phyloP scores from a whole-genome alignment of 2,797 vertebrate species.

The Phoxinus dragarum region DNA sequence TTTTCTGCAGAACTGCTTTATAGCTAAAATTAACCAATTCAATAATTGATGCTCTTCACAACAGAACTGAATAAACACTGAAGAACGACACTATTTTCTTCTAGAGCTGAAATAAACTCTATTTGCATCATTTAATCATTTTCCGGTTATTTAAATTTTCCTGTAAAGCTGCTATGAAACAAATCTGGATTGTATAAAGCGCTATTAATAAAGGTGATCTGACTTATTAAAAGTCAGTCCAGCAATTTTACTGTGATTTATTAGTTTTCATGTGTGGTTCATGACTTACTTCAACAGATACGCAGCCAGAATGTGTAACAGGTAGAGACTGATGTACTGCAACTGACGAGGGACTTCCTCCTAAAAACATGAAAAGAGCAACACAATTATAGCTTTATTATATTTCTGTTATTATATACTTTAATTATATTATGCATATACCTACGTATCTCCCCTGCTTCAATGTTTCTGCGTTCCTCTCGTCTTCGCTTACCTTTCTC shows the following conservation, averaged over 20 bases:
- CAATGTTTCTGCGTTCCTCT: not conserved
- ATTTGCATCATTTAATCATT: not conserved
- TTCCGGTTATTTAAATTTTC: too few species aligned
- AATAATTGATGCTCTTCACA: too few species aligned
- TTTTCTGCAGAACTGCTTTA: not conserved
- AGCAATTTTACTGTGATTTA: not conserved
- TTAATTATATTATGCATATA: slow-evolving; percentile 76
- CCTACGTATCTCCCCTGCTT: slow-evolving; percentile 59
- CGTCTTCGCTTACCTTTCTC: slow-evolving; percentile 88
- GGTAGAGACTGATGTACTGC: slow-evolving; percentile 92
- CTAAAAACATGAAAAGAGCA: slow-evolving; percentile 72
- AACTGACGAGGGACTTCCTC: slow-evolving; percentile 96
- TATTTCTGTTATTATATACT: slow-evolving; percentile 77
- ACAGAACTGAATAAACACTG: too few species aligned
- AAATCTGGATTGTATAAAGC: not conserved
- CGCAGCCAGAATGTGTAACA: slow-evolving; percentile 90
- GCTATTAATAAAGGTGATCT: not conserved
- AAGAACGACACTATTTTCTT: too few species aligned
- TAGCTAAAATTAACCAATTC: not conserved
- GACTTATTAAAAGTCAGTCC: not conserved
- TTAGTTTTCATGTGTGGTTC: not conserved
- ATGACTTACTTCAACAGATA: slow-evolving; percentile 94
- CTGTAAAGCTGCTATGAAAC: not conserved
- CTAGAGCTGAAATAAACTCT: too few species aligned
- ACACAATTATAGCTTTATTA: slow-evolving; percentile 28